Evolutionary conservation across 2,888 invertebrate species (phyloP).

Genomic region (Nephrotoma flavescens): DNA sequence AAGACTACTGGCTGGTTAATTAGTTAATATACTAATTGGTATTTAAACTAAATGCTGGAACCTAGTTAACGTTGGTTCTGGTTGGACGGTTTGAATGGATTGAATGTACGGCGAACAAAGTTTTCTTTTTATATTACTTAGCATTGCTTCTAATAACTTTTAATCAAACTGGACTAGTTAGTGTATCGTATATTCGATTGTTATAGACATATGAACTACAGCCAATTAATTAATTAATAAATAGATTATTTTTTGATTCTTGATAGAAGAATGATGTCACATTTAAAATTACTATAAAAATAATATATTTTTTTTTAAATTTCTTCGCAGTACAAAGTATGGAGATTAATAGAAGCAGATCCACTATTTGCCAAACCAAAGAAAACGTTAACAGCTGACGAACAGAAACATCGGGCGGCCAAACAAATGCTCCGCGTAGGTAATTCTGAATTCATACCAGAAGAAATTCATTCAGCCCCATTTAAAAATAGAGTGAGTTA

Average conservation of each 20-base stretch:
- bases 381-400: conserved; percentile 48
- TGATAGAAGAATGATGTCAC: neutral
- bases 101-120: no score
- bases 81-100: no score
- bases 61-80: no score
- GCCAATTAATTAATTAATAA: neutral
- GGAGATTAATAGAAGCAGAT: conserved; percentile 62
- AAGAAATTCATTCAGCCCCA: conserved; percentile 31
- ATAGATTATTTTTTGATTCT: neutral
- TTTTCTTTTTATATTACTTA: no score
- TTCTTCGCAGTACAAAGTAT: conserved; percentile 53
- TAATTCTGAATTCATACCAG: conserved; percentile 47
- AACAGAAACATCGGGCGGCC: conserved; percentile 56
- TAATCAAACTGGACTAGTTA: no score
- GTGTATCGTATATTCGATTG: neutral
- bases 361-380: conserved; percentile 56
- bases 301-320: neutral
- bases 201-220: conserved; percentile 5
- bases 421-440: conserved; percentile 51
- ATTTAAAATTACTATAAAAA: conserved; percentile 10
- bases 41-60: no score
- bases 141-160: no score
- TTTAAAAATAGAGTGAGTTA: conserved; percentile 28
- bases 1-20: no score
- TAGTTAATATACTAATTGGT: no score